A percentile compares a stretch with the other conserved stretches of the same genome.
Conservation (phyloP, 2,888 invertebrate species). For the Phanerotoma sp. region DNA sequence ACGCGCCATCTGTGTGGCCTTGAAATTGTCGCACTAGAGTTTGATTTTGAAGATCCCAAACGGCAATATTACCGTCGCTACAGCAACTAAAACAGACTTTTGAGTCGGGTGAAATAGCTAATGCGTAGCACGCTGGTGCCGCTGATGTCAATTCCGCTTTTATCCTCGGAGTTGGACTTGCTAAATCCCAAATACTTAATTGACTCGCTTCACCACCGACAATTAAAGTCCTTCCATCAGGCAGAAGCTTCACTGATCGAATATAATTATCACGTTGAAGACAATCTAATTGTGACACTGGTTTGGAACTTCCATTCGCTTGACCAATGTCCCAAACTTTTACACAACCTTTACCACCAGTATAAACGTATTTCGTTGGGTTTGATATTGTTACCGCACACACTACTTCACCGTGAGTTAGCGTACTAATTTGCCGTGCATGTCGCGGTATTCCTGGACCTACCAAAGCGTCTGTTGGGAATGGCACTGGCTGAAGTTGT, state of each 20-base stretch:
- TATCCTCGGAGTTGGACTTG: slow-evolving; percentile 86
- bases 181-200: slow-evolving; percentile 94
- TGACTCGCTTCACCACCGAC: slow-evolving; percentile 97
- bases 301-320: slow-evolving; percentile 48
- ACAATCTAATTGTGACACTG: slow-evolving; percentile 85
- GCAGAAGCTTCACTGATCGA: slow-evolving; percentile 89
- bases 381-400: slow-evolving; percentile 94
- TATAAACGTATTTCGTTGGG: slow-evolving; percentile 90
- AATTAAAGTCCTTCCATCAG: slow-evolving; percentile 90
- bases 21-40: slow-evolving; percentile 89
- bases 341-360: slow-evolving; percentile 95
- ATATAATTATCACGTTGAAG: slow-evolving; percentile 97
- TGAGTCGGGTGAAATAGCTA: slow-evolving; percentile 95
- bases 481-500: slow-evolving; percentile 87
- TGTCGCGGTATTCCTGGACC: slow-evolving; percentile 93
- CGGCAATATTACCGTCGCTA: slow-evolving; percentile 96
- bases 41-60: slow-evolving; percentile 93
- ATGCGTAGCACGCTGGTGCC: slow-evolving; percentile 96
- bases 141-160: slow-evolving; percentile 88
- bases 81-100: slow-evolving; percentile 99
- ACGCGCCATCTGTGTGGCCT: slow-evolving; percentile 97
- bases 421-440: slow-evolving; percentile 84
- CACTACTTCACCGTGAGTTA: slow-evolving; percentile 95
- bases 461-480: slow-evolving; percentile 89
- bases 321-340: slow-evolving; percentile 75